Base-by-base conservation (phyloP, 2,113 vertebrate genomes). In the Cheilinus undulatus region DNA sequence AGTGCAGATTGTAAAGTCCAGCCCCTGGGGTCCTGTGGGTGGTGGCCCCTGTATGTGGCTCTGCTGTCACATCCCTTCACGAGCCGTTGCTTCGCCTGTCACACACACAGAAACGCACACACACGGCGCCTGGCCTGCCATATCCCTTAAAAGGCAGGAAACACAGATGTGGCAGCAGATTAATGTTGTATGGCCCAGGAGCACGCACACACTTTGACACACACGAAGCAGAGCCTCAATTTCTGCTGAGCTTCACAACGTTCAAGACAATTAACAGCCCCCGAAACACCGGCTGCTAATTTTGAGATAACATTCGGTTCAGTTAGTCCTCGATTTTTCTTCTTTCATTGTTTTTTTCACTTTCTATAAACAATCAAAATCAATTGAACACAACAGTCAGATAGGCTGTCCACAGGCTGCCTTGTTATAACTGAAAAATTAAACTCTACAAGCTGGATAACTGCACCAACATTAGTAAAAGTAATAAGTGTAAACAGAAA, bases 101-200 rank as follows among this genome's bases (percentile, higher is more conserved):
- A 83, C 59, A 76, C 85, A 74, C 86, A 84, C 70, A 75, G 42
- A 77, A 34, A 48, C 46, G 4, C 70, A 65, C 26, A 76, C 83
- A 82, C 73, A 59, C 58, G 24, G 66, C 56, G 74, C 79, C 79
- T 51, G 53, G 84, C 82, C 87, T 92, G 91, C 88, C 91, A 86
- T 83, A 67, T 92, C 90, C 76, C 80, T 81, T 90, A 90, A 90
- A 86, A 90, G 85, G 73, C 83, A 80, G 86, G 87, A 88, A 80
- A 78, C 86, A 73, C 88, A 92, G 89, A 92, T 89, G 89, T 91
- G 77, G 90, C 91, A 91, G 88, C 79, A 87, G 89, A 92, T 93
- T 91, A 92, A 94, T 90, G 85, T 90, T 91, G 88, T 87, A 92
- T 90, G 86, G 86, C 80, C 86, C 69, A 71, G 49, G 68, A 87